Conservation (phyloP, 1,140 invertebrate genomes). For the Eciton burchellii region DNA sequence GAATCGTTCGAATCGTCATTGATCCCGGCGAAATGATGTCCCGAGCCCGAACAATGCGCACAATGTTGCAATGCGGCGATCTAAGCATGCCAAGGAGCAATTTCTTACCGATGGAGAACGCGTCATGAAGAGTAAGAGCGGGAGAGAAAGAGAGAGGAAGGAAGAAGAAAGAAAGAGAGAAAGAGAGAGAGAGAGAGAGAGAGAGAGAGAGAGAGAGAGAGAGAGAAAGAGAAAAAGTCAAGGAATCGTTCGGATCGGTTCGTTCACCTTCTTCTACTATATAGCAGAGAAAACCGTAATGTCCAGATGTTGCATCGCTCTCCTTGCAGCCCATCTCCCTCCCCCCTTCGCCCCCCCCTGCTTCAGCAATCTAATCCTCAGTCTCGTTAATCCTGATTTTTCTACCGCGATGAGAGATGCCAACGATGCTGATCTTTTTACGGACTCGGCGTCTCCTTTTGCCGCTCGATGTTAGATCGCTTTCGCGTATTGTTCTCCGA, state of each 20-base stretch:
- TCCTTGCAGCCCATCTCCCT: neutral
- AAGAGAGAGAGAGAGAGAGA: conserved; percentile 1
- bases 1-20: neutral
- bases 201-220: conserved; percentile 6
- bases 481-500: conserved; percentile 28
- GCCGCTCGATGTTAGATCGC: conserved; percentile 22
- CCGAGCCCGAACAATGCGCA: neutral
- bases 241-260: conserved; percentile 57
- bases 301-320: conserved; percentile 27
- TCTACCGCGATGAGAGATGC: neutral
- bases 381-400: conserved; percentile 31
- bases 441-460: conserved; percentile 10
- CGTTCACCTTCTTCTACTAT: conserved; percentile 65
- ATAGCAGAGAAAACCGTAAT: conserved; percentile 43
- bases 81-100: conserved; percentile 34
- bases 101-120: conserved; percentile 29
- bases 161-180: neutral
- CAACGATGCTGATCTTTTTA: neutral
- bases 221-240: neutral
- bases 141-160: no score
- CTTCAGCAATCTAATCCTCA: no score
- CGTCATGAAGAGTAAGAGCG: conserved; percentile 8
- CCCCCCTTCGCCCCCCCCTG: no score
- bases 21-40: neutral
- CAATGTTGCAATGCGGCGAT: neutral